Evolutionary conservation across 1,140 invertebrate species (phyloP), one percentile per base, ranked within the genome.

Genomic region (Heliconius eleuchia): DNA sequence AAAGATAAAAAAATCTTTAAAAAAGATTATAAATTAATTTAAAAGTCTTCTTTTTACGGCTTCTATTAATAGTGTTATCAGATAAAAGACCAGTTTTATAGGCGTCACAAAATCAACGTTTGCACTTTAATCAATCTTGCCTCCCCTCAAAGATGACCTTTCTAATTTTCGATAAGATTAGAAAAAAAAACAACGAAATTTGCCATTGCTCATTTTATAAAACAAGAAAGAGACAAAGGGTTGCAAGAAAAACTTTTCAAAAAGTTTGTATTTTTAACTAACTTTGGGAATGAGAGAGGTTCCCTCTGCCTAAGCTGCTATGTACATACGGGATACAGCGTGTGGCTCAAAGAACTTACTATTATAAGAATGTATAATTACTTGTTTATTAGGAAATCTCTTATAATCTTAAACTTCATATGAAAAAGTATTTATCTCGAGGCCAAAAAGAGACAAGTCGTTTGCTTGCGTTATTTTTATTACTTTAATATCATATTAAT

Each of bases 41-140:
- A 57, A 57, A 57, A 57, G 8, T 3, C 19, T 9, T 27, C 60
- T 3, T 66, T 27, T 66, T 30, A 27, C 60, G 55, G n/a, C 55
- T 8, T 66, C 60, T 66, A 66, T 66, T 66, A 30, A 30, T 66
- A 66, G 60, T 27, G 60, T n/a, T 66, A 66, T 66, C 60, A 66
- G 60, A 30, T 66, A 30, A 27, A 60, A 27, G 23, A 30, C 27
- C 27, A 66, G 60, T 27, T 66, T 66, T 66, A 27, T 27, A 11
- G 27, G 9, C 13, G 23, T 16, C 23, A 66, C 60, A 66, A 66
- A 66, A 66, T 66, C 23, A 66, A 66, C 23, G 60, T 66, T 66
- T 66, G 27, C 60, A 66, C 60, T 66, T 27, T 27, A 30, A 66
- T 66, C 27, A 66, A 66, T 66, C 60, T 66, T 30, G 23, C 60